Percentiles rank a stretch among this genome's conserved stretches.
These are phyloP conservation scores for Drosophila neonasuta DNA, from an alignment of 2,888 invertebrate species.

Conservation along the genomic window DNA sequence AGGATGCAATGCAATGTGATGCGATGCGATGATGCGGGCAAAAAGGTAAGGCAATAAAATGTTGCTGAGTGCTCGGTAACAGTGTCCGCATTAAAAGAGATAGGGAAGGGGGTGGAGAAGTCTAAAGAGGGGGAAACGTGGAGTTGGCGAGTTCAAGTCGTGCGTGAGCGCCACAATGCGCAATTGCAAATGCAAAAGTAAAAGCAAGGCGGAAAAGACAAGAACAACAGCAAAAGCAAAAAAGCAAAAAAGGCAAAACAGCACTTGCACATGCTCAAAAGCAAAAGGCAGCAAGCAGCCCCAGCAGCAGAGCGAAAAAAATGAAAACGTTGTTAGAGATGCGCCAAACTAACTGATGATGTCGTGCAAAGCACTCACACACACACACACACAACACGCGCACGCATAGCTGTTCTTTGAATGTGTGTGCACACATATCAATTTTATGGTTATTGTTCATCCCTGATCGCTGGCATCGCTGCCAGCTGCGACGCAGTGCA, in stretches of 20 bases:
- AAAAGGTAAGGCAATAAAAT: conserved; percentile 25
- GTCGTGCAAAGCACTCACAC: conserved; percentile 3
- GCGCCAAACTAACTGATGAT: conserved; percentile 8
- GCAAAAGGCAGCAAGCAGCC: conserved; percentile 10
- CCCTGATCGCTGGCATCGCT: conserved; percentile 34
- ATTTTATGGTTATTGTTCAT: conserved; percentile 35
- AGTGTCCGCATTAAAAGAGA: neutral
- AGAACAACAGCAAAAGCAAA: conserved; percentile 13
- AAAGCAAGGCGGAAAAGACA: conserved; percentile 22
- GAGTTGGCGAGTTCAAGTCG: conserved; percentile 22
- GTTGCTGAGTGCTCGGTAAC: neutral
- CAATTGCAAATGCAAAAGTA: conserved; percentile 43
- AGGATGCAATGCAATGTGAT: neutral
- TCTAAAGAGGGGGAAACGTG: neutral
- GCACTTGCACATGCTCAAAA: conserved; percentile 49
- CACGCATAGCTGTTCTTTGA: too few species aligned
- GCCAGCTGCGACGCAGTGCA: conserved; percentile 58
- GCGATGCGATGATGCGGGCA: conserved; percentile 50
- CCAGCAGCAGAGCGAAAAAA: conserved; percentile 25
- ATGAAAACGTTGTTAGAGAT: conserved; percentile 33
- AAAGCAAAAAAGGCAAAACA: conserved; percentile 1
- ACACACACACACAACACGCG: conserved; percentile 4
- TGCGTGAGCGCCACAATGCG: conserved; percentile 69
- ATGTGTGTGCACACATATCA: conserved; percentile 10
- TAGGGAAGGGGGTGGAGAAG: neutral